Evolutionary conservation across 2,797 vertebrate species (phyloP).

Genomic region (Propithecus perrieri): DNA sequence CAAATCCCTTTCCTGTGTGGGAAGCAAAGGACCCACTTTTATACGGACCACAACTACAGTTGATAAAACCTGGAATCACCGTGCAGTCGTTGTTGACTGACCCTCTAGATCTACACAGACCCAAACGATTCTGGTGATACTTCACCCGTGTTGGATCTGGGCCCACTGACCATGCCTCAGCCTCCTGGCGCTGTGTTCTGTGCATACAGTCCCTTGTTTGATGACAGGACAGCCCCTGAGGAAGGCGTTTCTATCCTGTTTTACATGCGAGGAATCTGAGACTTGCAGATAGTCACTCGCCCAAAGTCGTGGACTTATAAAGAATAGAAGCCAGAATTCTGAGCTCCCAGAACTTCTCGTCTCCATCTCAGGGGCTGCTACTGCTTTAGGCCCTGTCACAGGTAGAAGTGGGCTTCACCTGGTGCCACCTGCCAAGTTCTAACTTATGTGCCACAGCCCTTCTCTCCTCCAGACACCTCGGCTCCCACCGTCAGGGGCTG

Average conservation of each 20-base stretch:
- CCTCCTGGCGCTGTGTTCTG: accelerated
- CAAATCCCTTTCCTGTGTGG: background rate
- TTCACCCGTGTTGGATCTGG: accelerated
- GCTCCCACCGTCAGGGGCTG: accelerated
- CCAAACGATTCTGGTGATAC: background rate
- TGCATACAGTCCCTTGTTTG: accelerated
- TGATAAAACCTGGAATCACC: background rate
- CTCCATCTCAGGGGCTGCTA: too few species aligned
- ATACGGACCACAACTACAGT: background rate
- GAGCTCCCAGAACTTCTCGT: background rate
- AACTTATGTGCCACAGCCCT: accelerated
- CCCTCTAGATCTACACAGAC: background rate
- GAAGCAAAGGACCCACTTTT: background rate
- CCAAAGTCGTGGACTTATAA: background rate
- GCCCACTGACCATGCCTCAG: background rate
- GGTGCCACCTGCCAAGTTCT: too few species aligned
- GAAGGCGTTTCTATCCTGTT: background rate
- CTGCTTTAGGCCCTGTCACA: background rate
- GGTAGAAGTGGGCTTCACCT: background rate
- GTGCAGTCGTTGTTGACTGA: accelerated
- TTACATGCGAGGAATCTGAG: background rate
- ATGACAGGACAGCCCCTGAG: background rate
- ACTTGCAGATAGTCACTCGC: background rate
- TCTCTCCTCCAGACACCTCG: background rate
- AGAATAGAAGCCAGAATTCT: background rate